Evolutionary conservation across 2,888 invertebrate genomes (phyloP).

Genomic region (Pterostichus niger): DNA sequence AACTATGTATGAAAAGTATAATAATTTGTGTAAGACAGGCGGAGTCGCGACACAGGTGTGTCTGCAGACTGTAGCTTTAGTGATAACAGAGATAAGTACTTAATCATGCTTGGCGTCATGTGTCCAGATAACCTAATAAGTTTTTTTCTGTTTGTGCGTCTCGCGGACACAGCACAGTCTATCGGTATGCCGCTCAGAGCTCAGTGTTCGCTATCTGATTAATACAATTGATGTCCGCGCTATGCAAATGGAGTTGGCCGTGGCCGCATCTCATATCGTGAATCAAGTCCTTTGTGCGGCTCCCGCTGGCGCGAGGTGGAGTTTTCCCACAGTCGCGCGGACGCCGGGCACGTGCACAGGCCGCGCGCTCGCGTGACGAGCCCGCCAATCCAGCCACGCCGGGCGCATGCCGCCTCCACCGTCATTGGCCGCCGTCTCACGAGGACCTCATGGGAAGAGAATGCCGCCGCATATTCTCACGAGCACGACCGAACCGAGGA

Average conservation of each 20-base stretch:
- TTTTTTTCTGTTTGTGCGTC: constrained; percentile 38
- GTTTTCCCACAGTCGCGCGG: constrained; percentile 74
- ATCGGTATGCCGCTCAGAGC: constrained; percentile 1
- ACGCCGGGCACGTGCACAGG: constrained; percentile 64
- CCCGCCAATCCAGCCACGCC: constrained; percentile 67
- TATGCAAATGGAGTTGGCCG: constrained; percentile 37
- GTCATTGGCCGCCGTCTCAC: constrained; percentile 58
- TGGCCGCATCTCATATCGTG: constrained; percentile 56
- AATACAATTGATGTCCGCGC: constrained; percentile 46
- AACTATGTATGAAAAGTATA: no score
- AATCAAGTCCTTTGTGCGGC: constrained; percentile 64
- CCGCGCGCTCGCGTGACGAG: constrained; percentile 7
- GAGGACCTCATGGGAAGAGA: constrained; percentile 63
- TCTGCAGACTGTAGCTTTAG: neutral
- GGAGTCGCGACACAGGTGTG: neutral
- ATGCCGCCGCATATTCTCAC: constrained; percentile 66
- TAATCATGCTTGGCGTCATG: constrained; percentile 54
- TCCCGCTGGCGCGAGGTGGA: constrained; percentile 70
- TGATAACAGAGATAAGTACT: constrained; percentile 49
- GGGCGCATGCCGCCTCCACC: constrained; percentile 64
- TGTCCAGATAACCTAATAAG: constrained; percentile 59
- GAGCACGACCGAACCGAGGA: constrained; percentile 43
- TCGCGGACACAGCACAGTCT: constrained; percentile 3
- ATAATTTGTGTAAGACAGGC: no score
- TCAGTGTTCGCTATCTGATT: constrained; percentile 43